Evolutionary conservation across 2,113 vertebrate species (phyloP), one percentile per base, ranked within the genome.

Genomic region (Trogon melanurus): DNA sequence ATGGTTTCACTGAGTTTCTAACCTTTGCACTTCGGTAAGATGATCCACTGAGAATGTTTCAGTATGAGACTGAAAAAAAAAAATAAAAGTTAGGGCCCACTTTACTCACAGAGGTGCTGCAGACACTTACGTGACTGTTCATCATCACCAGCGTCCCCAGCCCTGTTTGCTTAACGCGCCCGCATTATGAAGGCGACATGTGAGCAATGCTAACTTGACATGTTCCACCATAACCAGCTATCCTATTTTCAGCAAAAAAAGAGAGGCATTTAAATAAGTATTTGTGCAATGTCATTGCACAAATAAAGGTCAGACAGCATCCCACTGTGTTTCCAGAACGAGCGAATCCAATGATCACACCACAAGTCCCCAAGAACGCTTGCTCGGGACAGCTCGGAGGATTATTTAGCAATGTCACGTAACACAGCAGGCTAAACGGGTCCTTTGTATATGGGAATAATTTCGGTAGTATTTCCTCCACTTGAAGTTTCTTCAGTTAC

Each of bases 261-360:
- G 36, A 36, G 36, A 36, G 21, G 7, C 32, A 87, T 91, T 88
- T 79, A 92, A 92, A 90, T 86, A 95, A 94, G 94, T 95, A 96
- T 92, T 95, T 97, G 79, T 72, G 47, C 53, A 51, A 56, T 58
- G 75, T 89, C 90, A 69, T 38, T 23, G 36, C 41, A 70, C 86
- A 96, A 96, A 92, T 71, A 89, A 92, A 92, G n/a, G 83, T 69
- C 72, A 93, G 88, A 94, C 75, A 79, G 58, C 70, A 85, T 92
- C 83, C 76, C 41, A 44, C 86, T 89, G 44, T 65, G 47, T 91
- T 93, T 93, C 72, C 85, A 95, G 54, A 29, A 89, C 72, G 25
- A 94, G 56, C 57, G 86, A 91, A 86, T 56, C 51, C 72, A 95
- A 65, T 6, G 11, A 95, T 83, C 32, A 78, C 56, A 94, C 89